These are phyloP conservation scores for Lepidocyrtoides sp. DNA, from an alignment of 2,888 invertebrate species.

Conservation along the genomic window DNA sequence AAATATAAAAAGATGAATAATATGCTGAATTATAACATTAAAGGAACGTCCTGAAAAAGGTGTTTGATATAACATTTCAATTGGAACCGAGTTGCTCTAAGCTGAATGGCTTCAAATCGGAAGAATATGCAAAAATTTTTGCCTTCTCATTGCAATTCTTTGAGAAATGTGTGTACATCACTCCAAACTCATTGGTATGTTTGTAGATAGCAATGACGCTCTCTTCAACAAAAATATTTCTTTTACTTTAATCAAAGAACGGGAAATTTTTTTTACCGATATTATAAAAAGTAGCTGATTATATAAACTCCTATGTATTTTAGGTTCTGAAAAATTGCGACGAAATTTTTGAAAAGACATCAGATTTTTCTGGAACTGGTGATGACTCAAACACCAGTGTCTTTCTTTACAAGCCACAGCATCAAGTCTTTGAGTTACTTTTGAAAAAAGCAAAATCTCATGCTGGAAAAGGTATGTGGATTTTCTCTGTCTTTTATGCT, in stretches of 20 bases:
- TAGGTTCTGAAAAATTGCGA: constrained; percentile 73
- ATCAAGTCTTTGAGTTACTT: constrained; percentile 40
- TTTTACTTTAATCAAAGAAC: too few relatives aligned
- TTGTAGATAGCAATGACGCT: too few relatives aligned
- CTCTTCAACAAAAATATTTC: too few relatives aligned
- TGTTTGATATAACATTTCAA: constrained; percentile 65
- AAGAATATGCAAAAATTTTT: constrained; percentile 71
- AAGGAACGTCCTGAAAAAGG: constrained; percentile 29
- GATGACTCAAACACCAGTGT: constrained; percentile 50
- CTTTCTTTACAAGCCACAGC: constrained; percentile 49
- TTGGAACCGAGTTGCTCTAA: constrained; percentile 50
- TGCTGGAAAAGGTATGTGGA: constrained; percentile 61
- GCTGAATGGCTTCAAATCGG: constrained; percentile 69
- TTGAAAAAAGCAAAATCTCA: constrained; percentile 52
- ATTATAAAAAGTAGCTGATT: too few relatives aligned
- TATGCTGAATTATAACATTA: too few relatives aligned
- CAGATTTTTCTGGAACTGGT: constrained; percentile 24
- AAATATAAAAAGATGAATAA: too few relatives aligned
- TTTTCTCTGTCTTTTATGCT: not conserved
- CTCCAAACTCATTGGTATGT: constrained; percentile 64
- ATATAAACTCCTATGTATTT: too few relatives aligned
- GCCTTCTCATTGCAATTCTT: constrained; percentile 67
- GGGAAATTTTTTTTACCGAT: too few relatives aligned
- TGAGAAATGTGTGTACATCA: constrained; percentile 63
- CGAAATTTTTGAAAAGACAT: constrained; percentile 50